Conservation (phyloP, 2,888 invertebrate genomes). For the Oithona nana region DNA sequence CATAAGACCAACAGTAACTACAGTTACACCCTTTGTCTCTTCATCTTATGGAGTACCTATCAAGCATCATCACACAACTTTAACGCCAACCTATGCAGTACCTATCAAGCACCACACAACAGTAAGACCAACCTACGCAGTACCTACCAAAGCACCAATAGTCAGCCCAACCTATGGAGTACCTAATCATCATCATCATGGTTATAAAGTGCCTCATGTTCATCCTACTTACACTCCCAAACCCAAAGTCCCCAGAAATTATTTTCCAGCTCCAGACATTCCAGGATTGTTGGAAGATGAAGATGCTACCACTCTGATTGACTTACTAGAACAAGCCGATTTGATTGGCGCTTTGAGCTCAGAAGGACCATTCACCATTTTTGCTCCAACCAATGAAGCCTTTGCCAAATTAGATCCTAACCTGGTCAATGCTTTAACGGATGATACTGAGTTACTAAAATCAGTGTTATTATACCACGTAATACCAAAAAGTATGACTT, state of each 20-base stretch:
- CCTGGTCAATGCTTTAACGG: not conserved
- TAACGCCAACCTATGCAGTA: too few relatives aligned
- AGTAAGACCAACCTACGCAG: too few relatives aligned
- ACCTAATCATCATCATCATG: not conserved
- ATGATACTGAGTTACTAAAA: slow-evolving; percentile 21
- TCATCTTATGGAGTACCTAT: too few relatives aligned
- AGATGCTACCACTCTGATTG: not conserved
- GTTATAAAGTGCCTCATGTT: not conserved
- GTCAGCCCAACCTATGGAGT: too few relatives aligned
- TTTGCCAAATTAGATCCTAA: not conserved
- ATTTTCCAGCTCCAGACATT: not conserved
- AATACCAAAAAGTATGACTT: slow-evolving; percentile 22
- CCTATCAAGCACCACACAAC: too few relatives aligned
- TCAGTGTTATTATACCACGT: slow-evolving; percentile 23
- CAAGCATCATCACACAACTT: too few relatives aligned
- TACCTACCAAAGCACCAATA: too few relatives aligned
- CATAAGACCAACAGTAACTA: too few relatives aligned
- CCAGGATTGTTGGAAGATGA: not conserved
- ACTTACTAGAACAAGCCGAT: not conserved
- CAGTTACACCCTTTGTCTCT: too few relatives aligned
- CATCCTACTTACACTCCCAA: not conserved
- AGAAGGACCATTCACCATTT: not conserved
- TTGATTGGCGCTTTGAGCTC: not conserved
- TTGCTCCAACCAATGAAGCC: slow-evolving; percentile 1
- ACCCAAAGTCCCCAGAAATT: slow-evolving; percentile 26